Evolutionary conservation across 2,797 vertebrate species (phyloP).

Genomic region (Peromyscus attwateri): DNA sequence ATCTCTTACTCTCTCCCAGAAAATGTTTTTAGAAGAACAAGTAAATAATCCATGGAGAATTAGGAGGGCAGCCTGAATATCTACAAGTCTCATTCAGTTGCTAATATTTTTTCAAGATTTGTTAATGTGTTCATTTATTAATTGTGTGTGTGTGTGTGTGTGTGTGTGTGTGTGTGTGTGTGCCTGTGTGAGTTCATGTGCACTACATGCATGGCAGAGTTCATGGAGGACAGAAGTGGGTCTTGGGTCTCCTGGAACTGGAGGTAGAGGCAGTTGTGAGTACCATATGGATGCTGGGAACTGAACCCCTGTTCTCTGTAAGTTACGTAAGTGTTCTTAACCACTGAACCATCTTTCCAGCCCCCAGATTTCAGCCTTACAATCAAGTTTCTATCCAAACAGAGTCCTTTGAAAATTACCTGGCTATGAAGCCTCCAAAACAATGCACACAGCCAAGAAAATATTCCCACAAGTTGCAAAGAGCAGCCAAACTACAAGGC

Average conservation of each 20-base stretch:
- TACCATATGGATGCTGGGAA: background rate
- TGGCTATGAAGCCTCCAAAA: background rate
- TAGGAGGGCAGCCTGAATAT: background rate
- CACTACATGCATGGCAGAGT: background rate
- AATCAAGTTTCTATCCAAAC: slow-evolving; percentile 24
- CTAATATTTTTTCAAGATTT: background rate
- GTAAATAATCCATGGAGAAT: slow-evolving; percentile 29
- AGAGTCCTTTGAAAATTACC: background rate
- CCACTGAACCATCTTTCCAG: background rate
- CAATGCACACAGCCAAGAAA: background rate
- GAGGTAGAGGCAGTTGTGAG: background rate
- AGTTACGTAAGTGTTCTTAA: background rate
- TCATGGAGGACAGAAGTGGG: no score
- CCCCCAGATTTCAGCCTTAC: background rate
- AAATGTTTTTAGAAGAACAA: background rate
- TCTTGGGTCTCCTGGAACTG: background rate
- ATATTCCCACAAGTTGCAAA: background rate
- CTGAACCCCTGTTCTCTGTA: background rate
- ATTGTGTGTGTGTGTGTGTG: background rate
- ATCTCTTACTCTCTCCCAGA: background rate
- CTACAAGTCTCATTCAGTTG: background rate
- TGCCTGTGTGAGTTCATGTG: background rate
- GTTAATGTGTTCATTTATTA: background rate
- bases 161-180: background rate
- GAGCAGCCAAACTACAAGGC: slow-evolving; percentile 31